These are phyloP conservation scores for Apamea crenata DNA, from an alignment of 2,888 invertebrate genomes.

Conservation along the genomic window DNA sequence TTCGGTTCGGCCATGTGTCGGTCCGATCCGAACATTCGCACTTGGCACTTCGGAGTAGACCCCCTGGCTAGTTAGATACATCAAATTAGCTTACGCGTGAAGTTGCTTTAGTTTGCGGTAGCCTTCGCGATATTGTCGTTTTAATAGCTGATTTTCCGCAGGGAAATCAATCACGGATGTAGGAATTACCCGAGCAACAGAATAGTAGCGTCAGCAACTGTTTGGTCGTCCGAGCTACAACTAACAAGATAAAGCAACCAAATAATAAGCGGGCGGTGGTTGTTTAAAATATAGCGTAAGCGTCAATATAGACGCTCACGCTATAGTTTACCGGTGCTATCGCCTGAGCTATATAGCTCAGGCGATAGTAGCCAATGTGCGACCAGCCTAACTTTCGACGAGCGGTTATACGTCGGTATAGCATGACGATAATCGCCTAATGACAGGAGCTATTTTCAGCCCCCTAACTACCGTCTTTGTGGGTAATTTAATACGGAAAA, in stretches of 20 bases:
- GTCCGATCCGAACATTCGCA: no score
- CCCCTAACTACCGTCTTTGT: neutral
- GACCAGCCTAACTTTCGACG: neutral
- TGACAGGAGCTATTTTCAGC: constrained; percentile 7
- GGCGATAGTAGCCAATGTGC: neutral
- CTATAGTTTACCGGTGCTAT: no score
- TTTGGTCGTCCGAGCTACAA: neutral
- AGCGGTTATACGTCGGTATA: neutral
- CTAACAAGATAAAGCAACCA: neutral
- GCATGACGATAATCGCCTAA: constrained; percentile 16
- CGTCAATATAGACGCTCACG: neutral
- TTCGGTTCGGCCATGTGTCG: no score
- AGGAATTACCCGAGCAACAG: neutral
- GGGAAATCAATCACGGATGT: neutral
- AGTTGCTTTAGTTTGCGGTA: neutral
- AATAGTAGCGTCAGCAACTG: neutral
- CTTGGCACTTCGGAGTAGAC: no score
- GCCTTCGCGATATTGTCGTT: neutral
- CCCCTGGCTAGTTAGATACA: neutral
- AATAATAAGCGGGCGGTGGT: neutral
- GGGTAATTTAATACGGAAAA: neutral
- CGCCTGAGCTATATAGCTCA: neutral
- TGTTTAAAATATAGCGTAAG: neutral
- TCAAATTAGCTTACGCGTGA: neutral
- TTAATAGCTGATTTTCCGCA: neutral